Conservation (phyloP, 2,113 vertebrate species). For the Gopherus evgoodei region DNA sequence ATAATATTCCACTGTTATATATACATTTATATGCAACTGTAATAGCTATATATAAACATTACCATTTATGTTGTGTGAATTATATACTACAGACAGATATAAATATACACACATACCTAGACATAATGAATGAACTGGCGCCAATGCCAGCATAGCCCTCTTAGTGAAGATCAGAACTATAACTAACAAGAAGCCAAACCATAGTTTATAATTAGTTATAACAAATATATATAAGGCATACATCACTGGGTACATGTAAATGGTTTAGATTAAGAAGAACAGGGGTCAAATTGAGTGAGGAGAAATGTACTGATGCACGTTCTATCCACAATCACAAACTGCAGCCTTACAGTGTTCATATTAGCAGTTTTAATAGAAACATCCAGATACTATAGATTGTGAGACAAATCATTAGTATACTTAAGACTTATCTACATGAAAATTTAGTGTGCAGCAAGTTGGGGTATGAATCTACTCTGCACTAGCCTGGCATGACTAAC, state of each 20-base stretch:
- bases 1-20: not conserved
- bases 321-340: not conserved
- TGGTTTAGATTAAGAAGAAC: not conserved
- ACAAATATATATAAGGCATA: not conserved
- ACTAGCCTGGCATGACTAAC: not conserved
- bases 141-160: constrained; percentile 3
- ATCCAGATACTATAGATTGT: too few species aligned
- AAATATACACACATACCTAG: not conserved
- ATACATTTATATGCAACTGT: not conserved
- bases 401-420: not conserved
- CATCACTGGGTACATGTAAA: not conserved
- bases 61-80: not conserved
- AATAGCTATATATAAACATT: not conserved
- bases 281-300: not conserved
- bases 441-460: not conserved
- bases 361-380: too few species aligned
- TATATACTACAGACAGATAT: not conserved
- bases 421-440: not conserved
- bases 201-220: not conserved
- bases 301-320: not conserved
- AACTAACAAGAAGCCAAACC: not conserved
- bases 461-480: not conserved
- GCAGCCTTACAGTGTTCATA: not conserved
- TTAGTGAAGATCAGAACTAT: not conserved
- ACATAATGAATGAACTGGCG: not conserved